Evolutionary conservation across 2,797 vertebrate genomes (phyloP).

Genomic region (Danio albolineatus): DNA sequence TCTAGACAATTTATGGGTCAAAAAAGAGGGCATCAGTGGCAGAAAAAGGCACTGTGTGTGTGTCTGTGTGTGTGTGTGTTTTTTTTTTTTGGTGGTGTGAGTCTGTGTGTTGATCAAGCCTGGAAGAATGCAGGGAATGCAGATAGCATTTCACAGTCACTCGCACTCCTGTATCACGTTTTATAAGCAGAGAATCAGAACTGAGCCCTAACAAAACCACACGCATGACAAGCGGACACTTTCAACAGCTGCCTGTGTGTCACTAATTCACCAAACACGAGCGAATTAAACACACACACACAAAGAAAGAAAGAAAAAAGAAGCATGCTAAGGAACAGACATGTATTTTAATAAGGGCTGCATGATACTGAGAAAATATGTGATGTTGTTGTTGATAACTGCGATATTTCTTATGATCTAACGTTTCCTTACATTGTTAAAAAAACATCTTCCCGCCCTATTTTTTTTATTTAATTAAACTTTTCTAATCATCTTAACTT

Average conservation of each 20-base stretch:
- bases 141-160: slow-evolving; percentile 82
- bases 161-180: slow-evolving; percentile 74
- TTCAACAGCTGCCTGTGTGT: slow-evolving; percentile 62
- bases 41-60: slow-evolving; percentile 75
- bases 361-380: too few relatives aligned
- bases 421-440: too few relatives aligned
- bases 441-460: too few relatives aligned
- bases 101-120: slow-evolving; percentile 81
- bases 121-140: slow-evolving; percentile 83
- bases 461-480: too few relatives aligned
- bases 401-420: too few relatives aligned
- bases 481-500: too few relatives aligned
- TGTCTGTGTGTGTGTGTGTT: too few relatives aligned
- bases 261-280: slow-evolving; percentile 46
- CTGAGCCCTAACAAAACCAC: slow-evolving; percentile 63
- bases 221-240: slow-evolving; percentile 64
- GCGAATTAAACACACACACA: slow-evolving; percentile 27
- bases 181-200: slow-evolving; percentile 78
- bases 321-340: background rate
- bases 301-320: slow-evolving; percentile 17
- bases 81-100: slow-evolving; percentile 38
- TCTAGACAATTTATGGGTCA: too few relatives aligned
- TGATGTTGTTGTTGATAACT: too few relatives aligned
- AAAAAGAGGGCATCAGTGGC: slow-evolving; percentile 72
- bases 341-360: too few relatives aligned